These are phyloP conservation scores for Dioctria linearis DNA, from an alignment of 2,888 invertebrate species.

Conservation along the genomic window DNA sequence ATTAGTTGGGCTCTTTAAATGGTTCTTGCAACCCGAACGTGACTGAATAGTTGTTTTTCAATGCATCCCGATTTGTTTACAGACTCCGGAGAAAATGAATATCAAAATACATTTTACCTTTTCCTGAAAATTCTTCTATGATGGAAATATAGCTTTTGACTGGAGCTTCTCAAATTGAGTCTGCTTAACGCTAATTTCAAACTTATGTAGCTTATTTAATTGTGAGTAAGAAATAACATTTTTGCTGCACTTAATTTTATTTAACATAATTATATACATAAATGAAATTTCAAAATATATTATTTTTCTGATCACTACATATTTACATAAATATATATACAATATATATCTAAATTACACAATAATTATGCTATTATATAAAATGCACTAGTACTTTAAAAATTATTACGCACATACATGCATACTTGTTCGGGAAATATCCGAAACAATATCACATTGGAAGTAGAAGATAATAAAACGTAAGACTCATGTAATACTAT, in stretches of 20 bases:
- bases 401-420: not conserved
- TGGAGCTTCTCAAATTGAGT: too few species aligned
- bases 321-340: not conserved
- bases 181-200: too few species aligned
- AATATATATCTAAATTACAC: not conserved
- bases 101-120: too few species aligned
- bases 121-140: too few species aligned
- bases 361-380: not conserved
- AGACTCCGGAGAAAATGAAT: too few species aligned
- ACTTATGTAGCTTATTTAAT: too few species aligned
- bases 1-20: too few species aligned
- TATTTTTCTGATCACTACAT: not conserved
- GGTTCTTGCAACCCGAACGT: too few species aligned
- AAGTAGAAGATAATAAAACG: not conserved
- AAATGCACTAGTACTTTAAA: not conserved
- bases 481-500: not conserved
- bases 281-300: too few species aligned
- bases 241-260: not conserved
- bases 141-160: too few species aligned
- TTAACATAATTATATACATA: not conserved
- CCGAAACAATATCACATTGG: constrained; percentile 24
- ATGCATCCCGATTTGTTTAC: too few species aligned
- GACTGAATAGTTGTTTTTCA: too few species aligned
- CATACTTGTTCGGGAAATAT: not conserved
- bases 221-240: not conserved